Base-by-base conservation (phyloP, 2,113 vertebrate species). In the Psettodes erumei region DNA sequence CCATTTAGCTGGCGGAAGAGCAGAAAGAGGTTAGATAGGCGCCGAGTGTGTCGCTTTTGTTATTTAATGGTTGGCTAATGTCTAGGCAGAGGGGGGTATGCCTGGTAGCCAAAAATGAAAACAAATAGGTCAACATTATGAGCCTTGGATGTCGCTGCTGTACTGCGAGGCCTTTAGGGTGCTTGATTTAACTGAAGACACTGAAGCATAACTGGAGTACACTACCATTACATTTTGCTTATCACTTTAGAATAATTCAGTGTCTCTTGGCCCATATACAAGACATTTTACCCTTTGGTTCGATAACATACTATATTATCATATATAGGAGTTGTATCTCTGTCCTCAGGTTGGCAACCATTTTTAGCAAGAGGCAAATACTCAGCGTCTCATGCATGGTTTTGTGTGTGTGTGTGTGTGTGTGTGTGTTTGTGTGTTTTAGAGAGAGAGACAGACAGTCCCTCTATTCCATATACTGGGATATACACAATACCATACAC, bases 51-150 rank as follows among this genome's bases (percentile, higher is more conserved):
- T 83, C 62, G 55, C 79, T 75, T 91, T 90, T 86, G 86, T 89
- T 87, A 89, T 93, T 92, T 91, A 92, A 93, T 90, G 87, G 79
- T 80, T 81, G 68, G 70, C 84, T 89, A 89, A 90, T 90, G 89
- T 91, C 81, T 87, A 54, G 79, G 74, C 27, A 12, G 16, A 50
- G 51, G 81, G 66, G 60, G 53, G 55, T 23, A 37, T 25, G 63
- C n/a, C 84, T 88, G 56, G 71, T 60, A 66, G 70, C 67, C 79
- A 85, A 81, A 85, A 86, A 71, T 71, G 53, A 87, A 86, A 88
- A 85, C 79, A 85, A 89, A 89, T 84, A 77, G 77, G 77, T 63
- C 53, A 71, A 73, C 77, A 76, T 79, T 81, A 82, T 58, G 71
- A 73, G 58, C 61, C 56, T 47, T 32, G 35, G 75, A 80, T 71